phyloP scores from a whole-genome alignment of 2,113 vertebrate species.

The Semnornis frantzii region DNA sequence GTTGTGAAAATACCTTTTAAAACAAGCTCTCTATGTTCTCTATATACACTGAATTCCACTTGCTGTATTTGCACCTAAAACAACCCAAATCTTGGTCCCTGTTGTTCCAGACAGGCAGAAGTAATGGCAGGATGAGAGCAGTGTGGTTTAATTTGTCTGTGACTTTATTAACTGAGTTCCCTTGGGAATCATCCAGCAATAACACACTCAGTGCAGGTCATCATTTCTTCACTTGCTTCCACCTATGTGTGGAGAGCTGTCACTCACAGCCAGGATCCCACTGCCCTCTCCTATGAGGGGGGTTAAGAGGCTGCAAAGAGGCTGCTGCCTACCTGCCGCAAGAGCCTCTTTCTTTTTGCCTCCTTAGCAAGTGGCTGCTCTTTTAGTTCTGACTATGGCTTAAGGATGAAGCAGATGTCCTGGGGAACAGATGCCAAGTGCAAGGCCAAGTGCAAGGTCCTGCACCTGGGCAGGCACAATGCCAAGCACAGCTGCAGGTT shows the following conservation, averaged over 20 bases:
- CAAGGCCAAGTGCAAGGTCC: no score
- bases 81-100: not conserved
- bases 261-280: slow-evolving; percentile 45
- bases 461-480: no score
- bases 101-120: slow-evolving; percentile 50
- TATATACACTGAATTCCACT: not conserved
- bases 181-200: slow-evolving; percentile 67
- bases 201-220: slow-evolving; percentile 33
- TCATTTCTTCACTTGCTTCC: slow-evolving; percentile 51
- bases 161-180: slow-evolving; percentile 67
- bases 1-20: not conserved
- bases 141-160: slow-evolving; percentile 55
- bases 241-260: slow-evolving; percentile 55
- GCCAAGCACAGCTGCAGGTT: no score
- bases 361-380: not conserved
- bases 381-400: not conserved
- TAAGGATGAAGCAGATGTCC: not conserved
- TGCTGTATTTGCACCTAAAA: slow-evolving; percentile 2
- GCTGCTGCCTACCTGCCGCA: slow-evolving; percentile 14
- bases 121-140: slow-evolving; percentile 46
- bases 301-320: slow-evolving; percentile 36
- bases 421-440: not conserved
- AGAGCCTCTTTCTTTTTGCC: not conserved
- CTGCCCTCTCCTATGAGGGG: not conserved
- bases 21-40: not conserved